phyloP scores from a whole-genome alignment of 2,888 invertebrate species.

The Drosophila kuntzei region DNA sequence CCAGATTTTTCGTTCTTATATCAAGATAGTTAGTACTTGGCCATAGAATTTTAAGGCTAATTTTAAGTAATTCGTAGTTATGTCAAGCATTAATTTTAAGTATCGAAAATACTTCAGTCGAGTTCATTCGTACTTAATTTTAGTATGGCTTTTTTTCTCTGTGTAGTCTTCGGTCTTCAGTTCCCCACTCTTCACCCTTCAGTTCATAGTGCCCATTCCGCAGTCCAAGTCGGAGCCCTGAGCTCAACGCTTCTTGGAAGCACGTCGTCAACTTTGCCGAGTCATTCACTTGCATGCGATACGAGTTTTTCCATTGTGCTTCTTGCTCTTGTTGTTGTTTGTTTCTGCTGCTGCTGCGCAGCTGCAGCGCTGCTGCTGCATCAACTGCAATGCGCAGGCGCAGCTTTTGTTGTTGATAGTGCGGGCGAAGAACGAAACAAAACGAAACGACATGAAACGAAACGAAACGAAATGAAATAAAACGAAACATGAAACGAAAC shows the following conservation, averaged over 20 bases:
- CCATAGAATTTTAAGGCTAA: too few relatives aligned
- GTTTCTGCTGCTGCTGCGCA: slow-evolving; percentile 19
- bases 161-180: too few relatives aligned
- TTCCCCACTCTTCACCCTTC: neutral
- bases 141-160: too few relatives aligned
- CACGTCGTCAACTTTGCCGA: slow-evolving; percentile 70
- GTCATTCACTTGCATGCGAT: slow-evolving; percentile 80
- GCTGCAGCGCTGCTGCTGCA: slow-evolving; percentile 19
- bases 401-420: slow-evolving; percentile 61
- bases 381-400: slow-evolving; percentile 58
- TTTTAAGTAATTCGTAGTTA: too few relatives aligned
- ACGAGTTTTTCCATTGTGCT: slow-evolving; percentile 62
- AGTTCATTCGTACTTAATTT: too few relatives aligned
- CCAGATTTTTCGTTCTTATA: too few relatives aligned
- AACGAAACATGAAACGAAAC: slow-evolving; percentile 36
- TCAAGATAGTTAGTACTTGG: too few relatives aligned
- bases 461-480: slow-evolving; percentile 46
- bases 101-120: too few relatives aligned
- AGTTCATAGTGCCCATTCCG: slow-evolving; percentile 4
- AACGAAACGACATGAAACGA: slow-evolving; percentile 23
- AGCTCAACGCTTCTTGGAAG: slow-evolving; percentile 71
- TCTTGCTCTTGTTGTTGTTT: slow-evolving; percentile 30
- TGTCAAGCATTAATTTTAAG: too few relatives aligned
- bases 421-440: slow-evolving; percentile 65
- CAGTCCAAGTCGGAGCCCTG: slow-evolving; percentile 15